Percentiles rank a stretch among this genome's conserved stretches.
Conservation (phyloP, 2,797 vertebrate genomes). For the Australoheros facetus region DNA sequence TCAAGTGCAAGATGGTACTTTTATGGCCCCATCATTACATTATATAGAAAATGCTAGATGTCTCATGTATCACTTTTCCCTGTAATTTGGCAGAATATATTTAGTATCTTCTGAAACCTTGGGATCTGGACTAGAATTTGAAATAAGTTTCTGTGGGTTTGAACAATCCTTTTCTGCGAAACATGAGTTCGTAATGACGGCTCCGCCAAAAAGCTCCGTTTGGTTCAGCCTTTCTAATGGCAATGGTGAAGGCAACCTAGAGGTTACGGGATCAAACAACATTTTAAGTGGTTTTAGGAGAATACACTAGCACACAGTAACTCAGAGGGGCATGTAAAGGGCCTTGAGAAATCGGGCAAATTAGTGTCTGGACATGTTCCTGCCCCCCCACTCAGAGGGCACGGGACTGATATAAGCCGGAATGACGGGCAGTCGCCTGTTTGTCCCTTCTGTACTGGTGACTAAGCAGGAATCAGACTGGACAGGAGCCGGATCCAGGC, state of each 20-base stretch:
- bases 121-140: slow-evolving; percentile 50
- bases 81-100: slow-evolving; percentile 61
- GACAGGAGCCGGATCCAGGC: slow-evolving; percentile 57
- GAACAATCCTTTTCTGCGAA: slow-evolving; percentile 52
- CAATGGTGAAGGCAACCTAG: slow-evolving; percentile 29
- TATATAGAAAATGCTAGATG: slow-evolving; percentile 42
- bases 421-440: slow-evolving; percentile 24
- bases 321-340: slow-evolving; percentile 3
- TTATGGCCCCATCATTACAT: slow-evolving; percentile 40
- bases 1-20: slow-evolving; percentile 30
- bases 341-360: slow-evolving; percentile 5
- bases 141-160: slow-evolving; percentile 53
- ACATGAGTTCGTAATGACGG: slow-evolving; percentile 56
- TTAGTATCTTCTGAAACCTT: slow-evolving; percentile 58
- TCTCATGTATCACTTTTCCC: slow-evolving; percentile 48
- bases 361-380: slow-evolving; percentile 5
- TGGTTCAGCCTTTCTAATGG: slow-evolving; percentile 41
- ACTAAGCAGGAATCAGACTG: slow-evolving; percentile 75
- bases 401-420: slow-evolving; percentile 10
- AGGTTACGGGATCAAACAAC: slow-evolving; percentile 26
- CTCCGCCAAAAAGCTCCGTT: slow-evolving; percentile 28
- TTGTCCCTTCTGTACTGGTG: slow-evolving; percentile 48
- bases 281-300: slow-evolving; percentile 26
- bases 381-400: not conserved
- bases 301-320: slow-evolving; percentile 22